A percentile compares a stretch with the other conserved stretches of the same genome.
phyloP scores from a whole-genome alignment of 1,140 invertebrate species.

The Apis dorsata region DNA sequence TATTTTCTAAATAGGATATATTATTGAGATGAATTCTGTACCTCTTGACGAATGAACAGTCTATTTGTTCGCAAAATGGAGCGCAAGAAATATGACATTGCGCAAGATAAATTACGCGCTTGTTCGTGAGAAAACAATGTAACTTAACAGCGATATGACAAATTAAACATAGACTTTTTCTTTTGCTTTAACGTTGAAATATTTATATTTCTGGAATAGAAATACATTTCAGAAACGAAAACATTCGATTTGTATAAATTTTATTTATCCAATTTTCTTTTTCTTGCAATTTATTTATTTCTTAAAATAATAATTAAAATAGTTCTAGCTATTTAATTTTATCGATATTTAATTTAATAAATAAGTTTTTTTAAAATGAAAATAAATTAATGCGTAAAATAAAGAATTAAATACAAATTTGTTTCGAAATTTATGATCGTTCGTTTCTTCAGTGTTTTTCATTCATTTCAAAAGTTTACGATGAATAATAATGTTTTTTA shows the following conservation, averaged over 20 bases:
- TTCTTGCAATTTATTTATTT: neutral
- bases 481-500: too few species aligned
- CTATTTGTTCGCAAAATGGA: slow-evolving; percentile 38
- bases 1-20: neutral
- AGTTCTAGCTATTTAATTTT: neutral
- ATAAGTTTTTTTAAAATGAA: neutral
- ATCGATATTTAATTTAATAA: neutral
- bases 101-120: slow-evolving; percentile 44
- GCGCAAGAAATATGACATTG: slow-evolving; percentile 26
- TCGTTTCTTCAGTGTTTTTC: neutral
- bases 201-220: slow-evolving; percentile 32
- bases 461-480: neutral
- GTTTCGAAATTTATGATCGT: too few species aligned
- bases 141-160: neutral
- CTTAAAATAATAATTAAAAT: neutral
- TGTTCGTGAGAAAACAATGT: slow-evolving; percentile 14
- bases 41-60: slow-evolving; percentile 23
- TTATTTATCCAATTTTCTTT: neutral
- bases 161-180: slow-evolving; percentile 20
- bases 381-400: neutral
- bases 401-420: too few species aligned
- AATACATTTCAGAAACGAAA: neutral
- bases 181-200: slow-evolving; percentile 25
- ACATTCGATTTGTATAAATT: neutral
- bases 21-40: slow-evolving; percentile 7